phyloP scores from a whole-genome alignment of 2,113 vertebrate genomes.

The Sceloporus undulatus region DNA sequence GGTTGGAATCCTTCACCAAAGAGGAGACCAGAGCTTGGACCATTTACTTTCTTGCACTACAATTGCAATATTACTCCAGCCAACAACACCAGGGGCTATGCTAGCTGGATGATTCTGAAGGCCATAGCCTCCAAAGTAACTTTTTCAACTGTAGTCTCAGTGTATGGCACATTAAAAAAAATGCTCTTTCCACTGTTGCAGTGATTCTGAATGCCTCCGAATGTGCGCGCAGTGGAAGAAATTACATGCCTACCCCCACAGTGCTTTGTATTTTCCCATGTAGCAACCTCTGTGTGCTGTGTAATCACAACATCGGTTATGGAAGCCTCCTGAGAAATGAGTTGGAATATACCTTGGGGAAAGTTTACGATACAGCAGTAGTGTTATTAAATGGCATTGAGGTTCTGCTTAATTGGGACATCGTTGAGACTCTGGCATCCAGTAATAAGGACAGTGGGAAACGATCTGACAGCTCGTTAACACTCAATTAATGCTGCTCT shows the following conservation, averaged over 20 bases:
- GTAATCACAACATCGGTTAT: slow-evolving; percentile 19
- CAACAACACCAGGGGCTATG: no score
- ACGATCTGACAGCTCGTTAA: slow-evolving; percentile 81
- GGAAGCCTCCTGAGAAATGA: slow-evolving; percentile 64
- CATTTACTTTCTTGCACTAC: no score
- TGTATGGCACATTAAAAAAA: background rate
- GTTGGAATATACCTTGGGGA: slow-evolving; percentile 50
- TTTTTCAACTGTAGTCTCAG: background rate
- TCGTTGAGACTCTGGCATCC: slow-evolving; percentile 69
- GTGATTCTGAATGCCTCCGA: background rate
- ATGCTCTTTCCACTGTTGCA: background rate
- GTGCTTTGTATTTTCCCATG: background rate
- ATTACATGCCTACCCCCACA: background rate
- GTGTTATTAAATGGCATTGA: slow-evolving; percentile 64
- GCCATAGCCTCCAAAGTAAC: no score
- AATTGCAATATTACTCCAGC: no score
- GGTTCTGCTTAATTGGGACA: slow-evolving; percentile 66
- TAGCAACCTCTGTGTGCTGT: background rate
- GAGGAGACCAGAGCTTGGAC: no score
- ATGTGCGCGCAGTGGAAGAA: background rate
- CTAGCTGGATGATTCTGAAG: no score
- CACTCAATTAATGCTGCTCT: slow-evolving; percentile 80
- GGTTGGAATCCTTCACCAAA: no score
- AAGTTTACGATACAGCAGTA: slow-evolving; percentile 36
- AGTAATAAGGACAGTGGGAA: slow-evolving; percentile 74